Conservation (phyloP, 35 echinoderm and acorn worm species). For the Diadema setosum region DNA sequence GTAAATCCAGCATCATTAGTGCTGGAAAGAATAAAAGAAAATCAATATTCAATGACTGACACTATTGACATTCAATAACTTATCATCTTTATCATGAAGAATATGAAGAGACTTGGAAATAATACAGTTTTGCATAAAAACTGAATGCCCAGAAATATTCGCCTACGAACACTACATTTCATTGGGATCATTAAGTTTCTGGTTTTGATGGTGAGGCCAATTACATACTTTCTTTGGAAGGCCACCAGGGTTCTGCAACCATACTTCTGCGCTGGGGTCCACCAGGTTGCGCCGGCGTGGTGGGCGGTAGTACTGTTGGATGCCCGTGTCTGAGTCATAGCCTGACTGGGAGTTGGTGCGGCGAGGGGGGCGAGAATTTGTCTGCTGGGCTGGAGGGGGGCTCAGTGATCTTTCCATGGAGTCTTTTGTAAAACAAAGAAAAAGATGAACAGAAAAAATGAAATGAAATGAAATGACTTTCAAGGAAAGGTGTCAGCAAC, state of each 20-base stretch:
- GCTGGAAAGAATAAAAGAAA: no score
- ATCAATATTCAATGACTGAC: no score
- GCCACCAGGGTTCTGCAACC: constrained; percentile 92
- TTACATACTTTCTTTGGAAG: constrained; percentile 53
- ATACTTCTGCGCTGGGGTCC: constrained; percentile 49
- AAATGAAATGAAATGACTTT: neutral
- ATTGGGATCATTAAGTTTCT: neutral
- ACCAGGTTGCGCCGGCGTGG: neutral
- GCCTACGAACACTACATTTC: neutral
- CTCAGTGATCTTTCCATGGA: neutral
- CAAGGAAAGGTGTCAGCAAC: neutral
- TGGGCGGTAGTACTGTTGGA: constrained; percentile 65
- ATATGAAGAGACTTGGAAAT: no score
- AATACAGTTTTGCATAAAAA: no score
- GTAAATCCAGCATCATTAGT: no score
- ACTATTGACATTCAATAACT: no score
- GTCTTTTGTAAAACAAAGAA: neutral
- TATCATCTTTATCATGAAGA: no score
- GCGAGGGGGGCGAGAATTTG: neutral
- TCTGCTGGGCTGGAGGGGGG: neutral
- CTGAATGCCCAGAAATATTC: neutral
- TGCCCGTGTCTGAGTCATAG: constrained; percentile 80
- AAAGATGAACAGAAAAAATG: neutral
- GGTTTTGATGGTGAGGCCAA: neutral
- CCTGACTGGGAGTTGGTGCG: constrained; percentile 55